Conservation (phyloP, 2,888 invertebrate species). For the Eupithecia vulgata region DNA sequence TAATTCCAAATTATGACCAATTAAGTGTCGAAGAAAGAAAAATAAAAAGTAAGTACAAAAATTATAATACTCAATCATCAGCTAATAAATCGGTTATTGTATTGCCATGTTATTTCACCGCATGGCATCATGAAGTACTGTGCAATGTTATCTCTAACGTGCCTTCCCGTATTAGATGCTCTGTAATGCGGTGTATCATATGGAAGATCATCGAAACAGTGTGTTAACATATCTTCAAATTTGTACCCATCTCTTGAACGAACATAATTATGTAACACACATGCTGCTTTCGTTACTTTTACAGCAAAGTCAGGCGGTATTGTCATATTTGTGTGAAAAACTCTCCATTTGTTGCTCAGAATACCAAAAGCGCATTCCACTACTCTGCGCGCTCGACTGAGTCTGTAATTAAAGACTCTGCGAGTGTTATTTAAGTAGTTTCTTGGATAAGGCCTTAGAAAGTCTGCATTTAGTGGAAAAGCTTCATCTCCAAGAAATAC, state of each 20-base stretch:
- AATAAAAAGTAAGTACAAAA: slow-evolving; percentile 22
- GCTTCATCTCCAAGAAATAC: slow-evolving; percentile 17
- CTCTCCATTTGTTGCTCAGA: slow-evolving; percentile 16
- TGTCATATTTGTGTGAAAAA: slow-evolving; percentile 14
- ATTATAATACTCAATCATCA: slow-evolving; percentile 16
- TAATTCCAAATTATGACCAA: too few relatives aligned
- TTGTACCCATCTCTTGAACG: too few relatives aligned
- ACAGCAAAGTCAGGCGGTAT: slow-evolving; percentile 23
- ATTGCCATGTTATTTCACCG: slow-evolving; percentile 1
- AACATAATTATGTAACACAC: background rate
- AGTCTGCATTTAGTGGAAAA: slow-evolving; percentile 2
- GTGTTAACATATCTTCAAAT: slow-evolving; percentile 12
- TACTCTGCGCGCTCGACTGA: slow-evolving; percentile 33
- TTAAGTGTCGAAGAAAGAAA: slow-evolving; percentile 13
- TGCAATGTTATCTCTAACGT: slow-evolving; percentile 1
- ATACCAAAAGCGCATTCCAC: slow-evolving; percentile 35
- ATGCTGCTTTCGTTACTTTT: slow-evolving; percentile 20
- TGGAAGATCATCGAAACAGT: slow-evolving; percentile 13
- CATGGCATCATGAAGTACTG: slow-evolving; percentile 1
- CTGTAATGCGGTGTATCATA: background rate
- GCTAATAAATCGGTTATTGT: slow-evolving; percentile 1
- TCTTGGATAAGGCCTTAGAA: slow-evolving; percentile 1
- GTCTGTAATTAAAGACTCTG: slow-evolving; percentile 31
- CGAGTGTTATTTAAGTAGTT: slow-evolving; percentile 1
- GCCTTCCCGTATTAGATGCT: slow-evolving; percentile 1